Base-by-base conservation (phyloP, 2,113 vertebrate species). In the Piaya cayana region DNA sequence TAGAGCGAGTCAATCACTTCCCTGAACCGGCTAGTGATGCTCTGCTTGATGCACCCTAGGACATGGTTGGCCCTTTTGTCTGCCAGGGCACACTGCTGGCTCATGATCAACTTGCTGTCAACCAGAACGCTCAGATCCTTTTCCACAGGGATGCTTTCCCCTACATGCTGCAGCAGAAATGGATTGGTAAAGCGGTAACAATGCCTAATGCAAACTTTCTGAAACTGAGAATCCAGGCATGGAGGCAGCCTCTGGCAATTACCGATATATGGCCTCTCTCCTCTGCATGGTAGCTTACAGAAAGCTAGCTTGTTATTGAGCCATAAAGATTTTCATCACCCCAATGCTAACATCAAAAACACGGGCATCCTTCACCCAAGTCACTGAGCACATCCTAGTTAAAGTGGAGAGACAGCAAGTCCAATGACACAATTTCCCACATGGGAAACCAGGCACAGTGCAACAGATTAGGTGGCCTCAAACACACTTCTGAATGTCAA, bases 101-200 rank as follows among this genome's bases (percentile, higher is more conserved):
- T 49, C 22, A 49, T 11, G 47, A 23, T 49, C 21, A 49, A 23
- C 22, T 49, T 49, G 47, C 47, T 11, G 5, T 23, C 12, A 11
- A 23, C 47, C 47, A 49, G 47, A 49, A 49, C 11, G 20, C 21
- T 20, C 47, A 23, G 47, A 49, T 23, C 21, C 11, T 9, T 49
- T 49, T 49, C 47, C 47, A 12, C 47, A 49, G 22, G 47, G 47
- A 21, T 49, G 47, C 47, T 49, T 20, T 23, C 21, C 36, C 25
- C 1, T 6, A 59, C 21, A 47, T 0, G 0, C 30, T 22, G 21
- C 29, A 67, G 32, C 7, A 25, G 43, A 36, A 42, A 14, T 1
- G 8, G 37, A 37, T 1, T 5, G 29, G 45, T 27, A 13, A 64
- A 87, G 32, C 8, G 5, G 21, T 9, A 79, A 23, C 55, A 62